Percentiles rank a stretch among this genome's conserved stretches.
phyloP scores from a whole-genome alignment of 1,140 invertebrate genomes.

The Proales similis region DNA sequence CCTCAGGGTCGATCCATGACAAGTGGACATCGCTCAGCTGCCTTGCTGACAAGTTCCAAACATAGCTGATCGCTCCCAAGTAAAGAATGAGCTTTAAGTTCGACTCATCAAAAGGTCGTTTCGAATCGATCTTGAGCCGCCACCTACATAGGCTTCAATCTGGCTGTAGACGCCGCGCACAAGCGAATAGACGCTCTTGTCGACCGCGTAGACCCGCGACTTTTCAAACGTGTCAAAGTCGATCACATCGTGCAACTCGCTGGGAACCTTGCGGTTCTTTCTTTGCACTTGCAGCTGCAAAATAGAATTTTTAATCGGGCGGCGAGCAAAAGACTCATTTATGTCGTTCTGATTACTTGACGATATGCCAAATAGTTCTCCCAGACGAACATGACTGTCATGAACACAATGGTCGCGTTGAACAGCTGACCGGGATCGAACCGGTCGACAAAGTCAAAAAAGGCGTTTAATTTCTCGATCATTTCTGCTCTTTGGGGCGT shows the following conservation, averaged over 20 bases:
- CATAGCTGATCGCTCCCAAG: neutral
- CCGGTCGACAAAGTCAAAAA: slow-evolving; percentile 33
- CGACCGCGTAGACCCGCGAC: slow-evolving; percentile 10
- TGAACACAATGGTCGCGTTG: slow-evolving; percentile 12
- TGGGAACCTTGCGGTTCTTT: neutral
- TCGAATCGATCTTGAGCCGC: neutral
- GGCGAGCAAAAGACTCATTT: neutral
- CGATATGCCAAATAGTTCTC: slow-evolving; percentile 31
- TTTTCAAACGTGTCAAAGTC: slow-evolving; percentile 26
- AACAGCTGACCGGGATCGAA: slow-evolving; percentile 21
- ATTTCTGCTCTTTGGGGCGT: too few relatives aligned
- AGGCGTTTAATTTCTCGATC: neutral
- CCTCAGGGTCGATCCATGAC: slow-evolving; percentile 13
- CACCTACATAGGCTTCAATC: neutral
- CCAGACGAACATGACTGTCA: slow-evolving; percentile 29
- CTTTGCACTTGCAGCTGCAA: slow-evolving; percentile 4
- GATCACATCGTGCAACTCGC: neutral
- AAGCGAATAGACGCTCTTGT: slow-evolving; percentile 12
- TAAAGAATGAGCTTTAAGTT: neutral
- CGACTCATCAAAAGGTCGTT: neutral
- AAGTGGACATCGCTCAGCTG: slow-evolving; percentile 1
- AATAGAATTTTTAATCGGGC: neutral
- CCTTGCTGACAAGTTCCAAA: slow-evolving; percentile 15
- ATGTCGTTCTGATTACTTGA: slow-evolving; percentile 3
- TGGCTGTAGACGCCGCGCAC: slow-evolving; percentile 7